Evolutionary conservation across 2,797 vertebrate species (phyloP), one percentile per base, ranked within the genome.

Genomic region (Pipistrellus kuhlii): DNA sequence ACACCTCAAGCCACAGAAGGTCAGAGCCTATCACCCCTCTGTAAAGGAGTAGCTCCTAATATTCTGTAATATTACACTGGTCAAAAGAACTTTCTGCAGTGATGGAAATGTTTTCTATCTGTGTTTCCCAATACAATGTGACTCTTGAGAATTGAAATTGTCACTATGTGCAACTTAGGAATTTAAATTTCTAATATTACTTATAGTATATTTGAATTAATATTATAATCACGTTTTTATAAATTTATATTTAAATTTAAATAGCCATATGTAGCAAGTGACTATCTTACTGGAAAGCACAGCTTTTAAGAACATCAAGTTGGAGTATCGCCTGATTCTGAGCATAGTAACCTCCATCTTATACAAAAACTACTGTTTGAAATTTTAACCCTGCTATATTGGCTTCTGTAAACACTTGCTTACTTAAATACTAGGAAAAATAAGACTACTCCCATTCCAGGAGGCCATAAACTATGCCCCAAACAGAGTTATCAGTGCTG

Each of bases 131-230:
- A n/a, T 20, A 69, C 3, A 55, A 38, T 64, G 9, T 87, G 23
- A 89, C 21, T 64, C 35, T 2, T 38, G 8, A 66, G 7, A 23
- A 71, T 12, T 78, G 41, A 23, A 85, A 92, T 62, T 20, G 0
- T 25, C 1, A 8, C 48, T 15, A 48, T 35, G 12, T 10, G 38
- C 0, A 44, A 44, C 10, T 38, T 8, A 94, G 17, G 32, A 62
- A 84, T 23, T 23, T 71, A 27, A 64, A 64, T 77, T 62, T 82
- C 12, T 84, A 82, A 44, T 46, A 88, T 48, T 27, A 68, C 23
- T 64, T 77, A 69, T 48, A 38, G 88, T 62, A 69, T 57, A 83
- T 80, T 62, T 55, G 30, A 90, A 69, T 92, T 72, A 80, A 48
- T 71, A 69, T 18, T 72, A 59, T 73, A 46, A 57, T 62, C 38